Conservation (phyloP, 1,140 invertebrate genomes). For the Lordiphosa collinella region DNA sequence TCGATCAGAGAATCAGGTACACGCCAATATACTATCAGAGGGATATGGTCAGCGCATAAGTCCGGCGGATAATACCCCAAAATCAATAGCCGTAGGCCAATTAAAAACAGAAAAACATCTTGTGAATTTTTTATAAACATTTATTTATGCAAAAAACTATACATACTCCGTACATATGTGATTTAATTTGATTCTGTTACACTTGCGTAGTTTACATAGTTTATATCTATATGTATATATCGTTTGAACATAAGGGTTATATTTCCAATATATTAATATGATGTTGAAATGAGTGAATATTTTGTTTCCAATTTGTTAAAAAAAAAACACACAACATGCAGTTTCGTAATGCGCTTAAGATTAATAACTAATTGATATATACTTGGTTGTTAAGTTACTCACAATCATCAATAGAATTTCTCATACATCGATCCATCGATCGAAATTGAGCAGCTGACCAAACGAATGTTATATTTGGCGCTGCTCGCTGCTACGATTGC, state of each 20-base stretch:
- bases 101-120: too few relatives aligned
- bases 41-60: too few relatives aligned
- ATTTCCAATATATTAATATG: neutral
- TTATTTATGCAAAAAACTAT: constrained; percentile 71
- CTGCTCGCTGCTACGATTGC: constrained; percentile 58
- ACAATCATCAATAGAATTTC: constrained; percentile 41
- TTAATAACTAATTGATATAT: constrained; percentile 29
- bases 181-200: constrained; percentile 45
- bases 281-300: constrained; percentile 32
- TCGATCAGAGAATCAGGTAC: too few relatives aligned
- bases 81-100: too few relatives aligned
- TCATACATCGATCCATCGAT: constrained; percentile 13
- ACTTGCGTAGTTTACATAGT: constrained; percentile 21
- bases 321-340: constrained; percentile 45
- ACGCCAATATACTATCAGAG: too few relatives aligned
- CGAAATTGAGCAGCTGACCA: constrained; percentile 36
- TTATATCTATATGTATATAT: constrained; percentile 28
- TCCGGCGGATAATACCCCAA: too few relatives aligned
- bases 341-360: constrained; percentile 25
- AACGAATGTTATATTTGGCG: constrained; percentile 39
- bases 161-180: constrained; percentile 21
- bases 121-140: constrained; percentile 62
- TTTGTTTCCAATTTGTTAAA: constrained; percentile 18
- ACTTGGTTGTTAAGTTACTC: constrained; percentile 19
- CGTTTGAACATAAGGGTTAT: constrained; percentile 14